These are phyloP conservation scores for Cyanoderma ruficeps DNA, from an alignment of 2,113 vertebrate genomes.

Conservation along the genomic window DNA sequence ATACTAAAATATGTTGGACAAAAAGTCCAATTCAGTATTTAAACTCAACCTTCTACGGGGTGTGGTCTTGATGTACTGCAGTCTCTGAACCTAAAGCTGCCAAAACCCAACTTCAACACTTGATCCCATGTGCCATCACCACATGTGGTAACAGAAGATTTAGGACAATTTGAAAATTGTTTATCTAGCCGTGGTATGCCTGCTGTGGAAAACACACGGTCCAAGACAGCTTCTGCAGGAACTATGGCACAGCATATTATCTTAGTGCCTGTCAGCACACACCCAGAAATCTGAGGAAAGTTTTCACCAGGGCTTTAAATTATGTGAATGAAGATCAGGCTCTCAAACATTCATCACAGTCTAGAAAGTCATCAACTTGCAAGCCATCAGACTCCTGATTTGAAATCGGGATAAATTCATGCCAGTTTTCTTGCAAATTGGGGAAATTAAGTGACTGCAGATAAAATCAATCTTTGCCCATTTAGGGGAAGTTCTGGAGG, in stretches of 20 bases:
- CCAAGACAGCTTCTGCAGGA: neutral
- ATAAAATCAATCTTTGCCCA: neutral
- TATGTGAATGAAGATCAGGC: neutral
- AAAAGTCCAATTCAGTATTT: neutral
- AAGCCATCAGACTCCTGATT: neutral
- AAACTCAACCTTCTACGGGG: neutral
- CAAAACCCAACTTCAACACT: neutral
- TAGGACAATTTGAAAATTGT: neutral
- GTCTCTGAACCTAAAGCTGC: neutral
- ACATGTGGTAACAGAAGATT: fast-evolving
- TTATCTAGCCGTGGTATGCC: neutral
- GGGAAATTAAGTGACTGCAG: neutral
- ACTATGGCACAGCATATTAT: neutral
- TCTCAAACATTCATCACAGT: neutral
- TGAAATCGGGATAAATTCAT: neutral
- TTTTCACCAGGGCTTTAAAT: neutral
- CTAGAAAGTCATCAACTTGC: neutral
- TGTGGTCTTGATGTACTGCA: neutral
- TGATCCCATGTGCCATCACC: neutral
- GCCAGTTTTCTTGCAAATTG: neutral
- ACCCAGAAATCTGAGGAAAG: neutral
- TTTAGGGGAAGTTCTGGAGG: neutral
- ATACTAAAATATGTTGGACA: neutral
- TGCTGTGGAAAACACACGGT: neutral
- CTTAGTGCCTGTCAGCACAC: neutral